Evolutionary conservation across 1,140 invertebrate genomes (phyloP), one percentile per base, ranked within the genome.

Genomic region (Lordiphosa stackelbergi): DNA sequence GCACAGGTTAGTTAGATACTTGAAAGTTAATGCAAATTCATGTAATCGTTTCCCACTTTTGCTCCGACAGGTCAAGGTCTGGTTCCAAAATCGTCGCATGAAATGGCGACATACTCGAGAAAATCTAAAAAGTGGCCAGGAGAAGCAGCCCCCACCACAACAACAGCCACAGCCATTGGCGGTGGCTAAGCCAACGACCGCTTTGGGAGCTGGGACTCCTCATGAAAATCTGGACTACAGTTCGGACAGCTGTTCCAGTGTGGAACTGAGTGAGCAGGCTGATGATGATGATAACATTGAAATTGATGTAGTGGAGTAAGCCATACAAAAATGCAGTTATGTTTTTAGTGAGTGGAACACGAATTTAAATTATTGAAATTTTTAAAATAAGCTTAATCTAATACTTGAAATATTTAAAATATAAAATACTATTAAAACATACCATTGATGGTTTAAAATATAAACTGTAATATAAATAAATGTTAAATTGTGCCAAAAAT

Each of bases 81-180:
- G 95, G 95, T 97, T 96, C 87, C 95, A 97, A 90, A 97, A 97
- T 88, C 90, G 96, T 22, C 91, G 95, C 53, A 97, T 97, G 95
- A 97, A 97, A 88, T 97, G 95, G 95, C 91, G 95, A 1, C 95
- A 96, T 68, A 94, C 92, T 6, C 94, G 94, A 74, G 94, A 95
- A 83, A 91, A 78, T 46, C 89, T 90, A 3, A 89, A 86, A 34
- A 85, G 78, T 42, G 84, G 85, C 0, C 86, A 88, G 10, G 86
- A 88, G 49, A 87, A 86, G 55, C 69, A 52, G 36, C 38, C 53
- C 3, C 38, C 61, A 11, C 42, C 60, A 16, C 57, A 57, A 7
- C 43, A 35, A 13, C 52, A 7, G 12, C 7, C 7, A 16, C 43
- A 34, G 12, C 53, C 24, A 35, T 24, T 6, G 57, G 47, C 16